Percentiles rank a stretch among this genome's conserved stretches.
phyloP scores from a whole-genome alignment of 2,797 vertebrate species.

The Aratinga solstitialis region DNA sequence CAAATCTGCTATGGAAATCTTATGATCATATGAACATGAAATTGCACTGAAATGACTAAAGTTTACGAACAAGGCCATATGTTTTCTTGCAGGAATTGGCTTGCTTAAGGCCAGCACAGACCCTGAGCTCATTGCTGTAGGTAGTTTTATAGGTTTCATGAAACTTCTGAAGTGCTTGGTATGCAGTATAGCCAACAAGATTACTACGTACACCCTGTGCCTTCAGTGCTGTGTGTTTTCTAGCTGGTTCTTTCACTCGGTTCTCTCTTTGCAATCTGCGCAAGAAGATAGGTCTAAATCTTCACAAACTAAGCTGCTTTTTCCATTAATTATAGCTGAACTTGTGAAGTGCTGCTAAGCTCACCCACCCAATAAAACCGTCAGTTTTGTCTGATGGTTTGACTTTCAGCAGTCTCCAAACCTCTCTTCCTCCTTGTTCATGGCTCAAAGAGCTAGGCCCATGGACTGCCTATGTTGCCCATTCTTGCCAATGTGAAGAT shows the following conservation, averaged over 20 bases:
- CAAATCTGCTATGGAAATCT: neutral
- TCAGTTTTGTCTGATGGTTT: neutral
- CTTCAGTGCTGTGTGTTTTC: neutral
- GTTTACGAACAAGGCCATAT: neutral
- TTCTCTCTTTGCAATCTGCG: neutral
- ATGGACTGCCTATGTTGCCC: rapidly evolving
- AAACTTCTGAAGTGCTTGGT: neutral
- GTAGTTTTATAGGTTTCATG: neutral
- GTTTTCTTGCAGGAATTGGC: neutral
- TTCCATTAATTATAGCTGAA: neutral
- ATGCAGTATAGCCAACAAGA: neutral
- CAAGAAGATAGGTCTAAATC: neutral
- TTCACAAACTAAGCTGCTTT: neutral
- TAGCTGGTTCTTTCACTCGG: neutral
- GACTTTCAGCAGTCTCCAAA: rapidly evolving
- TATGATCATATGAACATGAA: neutral
- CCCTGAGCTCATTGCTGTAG: neutral
- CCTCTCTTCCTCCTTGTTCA: rapidly evolving
- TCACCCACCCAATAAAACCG: neutral
- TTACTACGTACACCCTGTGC: neutral
- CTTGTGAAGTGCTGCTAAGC: neutral
- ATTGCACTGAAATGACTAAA: neutral
- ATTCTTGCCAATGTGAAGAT: neutral
- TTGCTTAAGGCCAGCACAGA: neutral
- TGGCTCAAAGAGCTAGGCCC: rapidly evolving